Conservation (phyloP, 2,888 invertebrate species). For the Lepidocyrtinus sp. region DNA sequence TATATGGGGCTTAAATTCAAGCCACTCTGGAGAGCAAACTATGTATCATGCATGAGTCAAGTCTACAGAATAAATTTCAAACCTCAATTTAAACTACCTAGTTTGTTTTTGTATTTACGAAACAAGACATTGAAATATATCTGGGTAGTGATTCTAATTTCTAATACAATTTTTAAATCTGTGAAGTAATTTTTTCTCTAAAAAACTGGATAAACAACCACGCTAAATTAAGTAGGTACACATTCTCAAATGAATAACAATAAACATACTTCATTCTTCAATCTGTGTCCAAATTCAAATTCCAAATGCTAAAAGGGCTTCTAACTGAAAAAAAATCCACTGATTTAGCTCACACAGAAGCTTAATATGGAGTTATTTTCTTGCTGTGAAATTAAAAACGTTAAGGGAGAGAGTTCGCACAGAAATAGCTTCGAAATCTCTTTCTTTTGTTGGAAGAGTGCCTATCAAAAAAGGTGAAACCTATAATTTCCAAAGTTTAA, state of each 20-base stretch:
- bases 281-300: not conserved
- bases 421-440: not conserved
- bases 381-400: not conserved
- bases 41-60: not conserved
- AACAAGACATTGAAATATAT: not conserved
- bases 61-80: not conserved
- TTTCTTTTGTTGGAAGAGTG: not conserved
- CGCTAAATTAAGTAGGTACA: not conserved
- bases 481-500: slow-evolving; percentile 37
- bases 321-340: not conserved
- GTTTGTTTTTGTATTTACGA: not conserved
- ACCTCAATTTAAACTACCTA: not conserved
- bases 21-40: slow-evolving; percentile 8
- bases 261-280: no score
- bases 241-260: no score
- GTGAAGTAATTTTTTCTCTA: not conserved
- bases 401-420: not conserved
- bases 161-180: not conserved
- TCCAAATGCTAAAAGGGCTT: not conserved
- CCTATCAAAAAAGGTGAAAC: slow-evolving; percentile 22
- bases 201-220: not conserved
- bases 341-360: not conserved
- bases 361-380: not conserved
- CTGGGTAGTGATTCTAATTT: not conserved
- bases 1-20: slow-evolving; percentile 34